Conservation (phyloP, 2,888 invertebrate genomes). For the Temnothorax rugatulus region DNA sequence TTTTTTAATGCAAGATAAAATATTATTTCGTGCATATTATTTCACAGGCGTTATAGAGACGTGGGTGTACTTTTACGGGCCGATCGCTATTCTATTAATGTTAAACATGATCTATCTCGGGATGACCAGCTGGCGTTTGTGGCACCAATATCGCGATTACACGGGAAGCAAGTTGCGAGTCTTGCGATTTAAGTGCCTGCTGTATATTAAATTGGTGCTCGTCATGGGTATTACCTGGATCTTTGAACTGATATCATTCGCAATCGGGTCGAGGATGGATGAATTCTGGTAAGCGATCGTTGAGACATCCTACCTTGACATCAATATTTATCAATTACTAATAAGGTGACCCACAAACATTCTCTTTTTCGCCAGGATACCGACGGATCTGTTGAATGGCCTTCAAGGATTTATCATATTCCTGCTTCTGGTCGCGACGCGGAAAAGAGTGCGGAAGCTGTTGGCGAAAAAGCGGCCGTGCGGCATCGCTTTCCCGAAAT, state of each 20-base stretch:
- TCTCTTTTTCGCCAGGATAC: conserved; percentile 80
- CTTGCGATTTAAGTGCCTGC: conserved; percentile 87
- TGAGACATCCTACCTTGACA: neutral
- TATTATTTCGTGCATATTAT: neutral
- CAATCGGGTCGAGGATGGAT: conserved; percentile 62
- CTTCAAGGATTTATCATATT: conserved; percentile 86
- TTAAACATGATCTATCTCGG: conserved; percentile 88
- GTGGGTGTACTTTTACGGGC: conserved; percentile 91
- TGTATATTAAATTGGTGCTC: conserved; percentile 90
- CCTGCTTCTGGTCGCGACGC: conserved; percentile 85
- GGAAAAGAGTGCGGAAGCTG: conserved; percentile 87
- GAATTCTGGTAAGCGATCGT: conserved; percentile 81
- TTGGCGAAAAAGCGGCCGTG: conserved; percentile 82
- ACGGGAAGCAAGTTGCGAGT: conserved; percentile 87
- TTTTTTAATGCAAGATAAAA: neutral
- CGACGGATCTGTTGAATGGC: conserved; percentile 85
- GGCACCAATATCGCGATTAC: conserved; percentile 87
- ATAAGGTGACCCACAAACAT: neutral
- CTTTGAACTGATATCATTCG: conserved; percentile 89
- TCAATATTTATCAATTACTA: neutral
- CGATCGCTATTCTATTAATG: conserved; percentile 88
- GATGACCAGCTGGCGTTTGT: conserved; percentile 88
- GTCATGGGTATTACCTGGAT: conserved; percentile 92
- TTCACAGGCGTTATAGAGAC: conserved; percentile 87
- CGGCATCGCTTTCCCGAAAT: conserved; percentile 83